Evolutionary conservation across 2,113 vertebrate genomes (phyloP).

Genomic region (Ptyas mucosa): DNA sequence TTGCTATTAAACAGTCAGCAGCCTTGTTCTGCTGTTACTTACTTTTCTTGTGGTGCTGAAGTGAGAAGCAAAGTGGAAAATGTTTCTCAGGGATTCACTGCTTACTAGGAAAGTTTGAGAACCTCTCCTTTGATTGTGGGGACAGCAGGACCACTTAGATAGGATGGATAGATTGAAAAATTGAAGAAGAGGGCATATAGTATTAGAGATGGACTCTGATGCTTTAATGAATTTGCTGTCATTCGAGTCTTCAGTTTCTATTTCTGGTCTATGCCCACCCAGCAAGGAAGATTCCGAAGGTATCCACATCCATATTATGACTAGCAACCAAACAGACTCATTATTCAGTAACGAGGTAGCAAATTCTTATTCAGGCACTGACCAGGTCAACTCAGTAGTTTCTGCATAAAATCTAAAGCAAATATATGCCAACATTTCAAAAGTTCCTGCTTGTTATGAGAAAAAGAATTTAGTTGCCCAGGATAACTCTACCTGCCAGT

Average conservation of each 20-base stretch:
- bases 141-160: neutral
- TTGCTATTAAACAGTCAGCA: neutral
- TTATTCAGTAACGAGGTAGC: neutral
- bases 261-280: neutral
- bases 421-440: neutral
- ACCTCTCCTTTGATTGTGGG: neutral
- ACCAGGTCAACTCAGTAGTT: neutral
- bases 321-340: neutral
- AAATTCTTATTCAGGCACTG: neutral
- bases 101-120: neutral
- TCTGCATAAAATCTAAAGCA: conserved; percentile 30
- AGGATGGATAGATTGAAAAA: neutral
- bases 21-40: neutral
- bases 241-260: neutral
- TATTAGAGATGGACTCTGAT: neutral
- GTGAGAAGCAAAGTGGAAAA: neutral
- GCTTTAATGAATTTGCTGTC: neutral
- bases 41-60: neutral
- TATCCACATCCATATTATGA: neutral
- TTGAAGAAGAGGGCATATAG: neutral
- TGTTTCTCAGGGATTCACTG: neutral
- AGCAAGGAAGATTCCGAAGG: neutral
- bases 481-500: conserved; percentile 29
- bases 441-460: conserved; percentile 8
- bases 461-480: neutral